A percentile compares a stretch with the other conserved stretches of the same genome.
Evolutionary conservation across 2,888 invertebrate genomes (phyloP).

Genomic region (Drosophila histrio): DNA sequence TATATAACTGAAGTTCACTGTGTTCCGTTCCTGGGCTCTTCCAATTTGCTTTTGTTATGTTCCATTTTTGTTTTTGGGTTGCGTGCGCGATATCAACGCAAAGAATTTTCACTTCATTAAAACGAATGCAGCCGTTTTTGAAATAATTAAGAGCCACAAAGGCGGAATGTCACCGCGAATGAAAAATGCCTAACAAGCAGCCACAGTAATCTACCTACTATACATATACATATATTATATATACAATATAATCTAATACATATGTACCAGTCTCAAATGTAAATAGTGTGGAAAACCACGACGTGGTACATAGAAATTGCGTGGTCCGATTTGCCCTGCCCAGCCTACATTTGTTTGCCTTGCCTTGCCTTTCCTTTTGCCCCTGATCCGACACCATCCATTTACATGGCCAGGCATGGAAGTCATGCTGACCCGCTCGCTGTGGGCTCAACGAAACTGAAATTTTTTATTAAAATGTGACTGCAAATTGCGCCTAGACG

Average conservation of each 20-base stretch:
- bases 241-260: constrained; percentile 6
- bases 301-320: constrained; percentile 52
- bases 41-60: constrained; percentile 31
- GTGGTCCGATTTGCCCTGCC: constrained; percentile 32
- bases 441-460: constrained; percentile 53
- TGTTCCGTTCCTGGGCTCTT: constrained; percentile 12
- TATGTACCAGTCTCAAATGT: constrained; percentile 15
- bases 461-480: constrained; percentile 54
- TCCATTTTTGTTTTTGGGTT: constrained; percentile 55
- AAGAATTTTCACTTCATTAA: constrained; percentile 83
- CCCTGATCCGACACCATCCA: constrained; percentile 18
- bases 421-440: constrained; percentile 68
- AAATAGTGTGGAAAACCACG: constrained; percentile 32
- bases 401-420: constrained; percentile 32
- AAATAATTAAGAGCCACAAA: constrained; percentile 81
- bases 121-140: constrained; percentile 80
- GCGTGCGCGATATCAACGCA: constrained; percentile 80
- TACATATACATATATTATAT: constrained; percentile 19
- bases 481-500: constrained; percentile 34
- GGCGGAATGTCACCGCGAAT: constrained; percentile 75
- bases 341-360: not conserved
- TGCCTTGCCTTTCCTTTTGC: not conserved
- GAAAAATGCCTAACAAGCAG: constrained; percentile 76
- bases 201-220: constrained; percentile 46
- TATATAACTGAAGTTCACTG: not conserved